phyloP scores from a whole-genome alignment of 2,888 invertebrate genomes.

The Ceraclea dissimilis region DNA sequence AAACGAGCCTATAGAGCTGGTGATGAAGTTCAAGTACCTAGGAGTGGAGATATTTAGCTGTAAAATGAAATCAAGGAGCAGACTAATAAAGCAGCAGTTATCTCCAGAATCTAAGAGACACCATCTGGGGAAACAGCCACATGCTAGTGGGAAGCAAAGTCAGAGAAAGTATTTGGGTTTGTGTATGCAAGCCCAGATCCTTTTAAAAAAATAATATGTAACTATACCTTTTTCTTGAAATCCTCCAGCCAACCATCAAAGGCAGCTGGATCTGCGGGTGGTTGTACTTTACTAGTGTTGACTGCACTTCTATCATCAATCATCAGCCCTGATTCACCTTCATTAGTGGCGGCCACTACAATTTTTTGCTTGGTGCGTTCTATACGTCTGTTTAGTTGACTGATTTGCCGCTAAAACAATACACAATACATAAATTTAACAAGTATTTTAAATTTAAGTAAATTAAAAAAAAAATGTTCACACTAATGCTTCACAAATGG shows the following conservation, averaged over 20 bases:
- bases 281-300: constrained; percentile 32
- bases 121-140: background rate
- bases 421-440: background rate
- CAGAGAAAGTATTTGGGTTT: too few relatives aligned
- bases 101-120: background rate
- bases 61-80: too few relatives aligned
- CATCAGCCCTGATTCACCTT: constrained; percentile 37
- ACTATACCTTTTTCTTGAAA: constrained; percentile 59
- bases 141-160: too few relatives aligned
- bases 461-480: too few relatives aligned
- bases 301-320: constrained; percentile 34
- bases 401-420: constrained; percentile 46
- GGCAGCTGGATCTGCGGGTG: constrained; percentile 42
- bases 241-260: constrained; percentile 51
- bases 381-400: constrained; percentile 60
- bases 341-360: constrained; percentile 60
- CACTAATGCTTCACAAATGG: too few relatives aligned
- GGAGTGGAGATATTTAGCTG: background rate
- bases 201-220: too few relatives aligned
- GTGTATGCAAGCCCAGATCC: too few relatives aligned
- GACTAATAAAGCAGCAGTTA: background rate
- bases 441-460: too few relatives aligned
- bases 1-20: background rate
- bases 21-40: background rate
- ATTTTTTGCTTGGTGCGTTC: constrained; percentile 74